A percentile compares a stretch with the other conserved stretches of the same genome.
Conservation (phyloP, 1,140 invertebrate genomes). For the Drosophila kurseongensis region DNA sequence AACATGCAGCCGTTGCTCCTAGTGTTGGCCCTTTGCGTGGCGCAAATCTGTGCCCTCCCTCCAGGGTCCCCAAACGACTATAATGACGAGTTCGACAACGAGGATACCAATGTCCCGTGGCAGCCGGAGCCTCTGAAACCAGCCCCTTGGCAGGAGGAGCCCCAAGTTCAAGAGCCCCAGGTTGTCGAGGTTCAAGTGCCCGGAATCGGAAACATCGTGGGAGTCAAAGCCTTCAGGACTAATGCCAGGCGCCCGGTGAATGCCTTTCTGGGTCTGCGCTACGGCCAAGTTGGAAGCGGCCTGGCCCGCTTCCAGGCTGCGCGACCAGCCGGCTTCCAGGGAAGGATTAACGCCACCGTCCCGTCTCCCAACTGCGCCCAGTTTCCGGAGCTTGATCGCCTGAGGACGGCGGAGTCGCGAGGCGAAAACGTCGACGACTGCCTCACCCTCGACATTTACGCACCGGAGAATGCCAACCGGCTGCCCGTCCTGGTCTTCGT, state of each 20-base stretch:
- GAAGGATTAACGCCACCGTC: conserved; percentile 53
- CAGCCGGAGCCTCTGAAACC: conserved; percentile 42
- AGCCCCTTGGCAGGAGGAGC: conserved; percentile 31
- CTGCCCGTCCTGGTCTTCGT: conserved; percentile 82
- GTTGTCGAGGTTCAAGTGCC: conserved; percentile 43
- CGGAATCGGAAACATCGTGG: conserved; percentile 57
- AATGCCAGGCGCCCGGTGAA: conserved; percentile 63
- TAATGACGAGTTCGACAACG: conserved; percentile 22
- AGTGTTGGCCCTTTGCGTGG: conserved; percentile 36
- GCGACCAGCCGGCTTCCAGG: conserved; percentile 29
- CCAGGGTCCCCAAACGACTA: conserved; percentile 5
- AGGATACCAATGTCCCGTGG: conserved; percentile 18
- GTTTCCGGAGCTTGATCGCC: conserved; percentile 64
- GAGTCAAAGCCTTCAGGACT: conserved; percentile 42
- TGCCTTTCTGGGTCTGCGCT: conserved; percentile 72
- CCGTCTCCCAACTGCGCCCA: conserved; percentile 67
- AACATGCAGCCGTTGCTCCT: conserved; percentile 60
- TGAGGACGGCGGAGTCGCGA: conserved; percentile 47
- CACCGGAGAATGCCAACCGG: conserved; percentile 40
- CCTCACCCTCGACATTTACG: conserved; percentile 66
- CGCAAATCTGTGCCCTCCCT: conserved; percentile 20
- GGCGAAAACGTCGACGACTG: conserved; percentile 75
- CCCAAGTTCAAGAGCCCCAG: not conserved
- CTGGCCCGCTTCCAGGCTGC: conserved; percentile 70
- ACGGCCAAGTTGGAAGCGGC: conserved; percentile 57